Conservation (phyloP, 2,797 vertebrate species). For the Otolemur crassicaudatus region DNA sequence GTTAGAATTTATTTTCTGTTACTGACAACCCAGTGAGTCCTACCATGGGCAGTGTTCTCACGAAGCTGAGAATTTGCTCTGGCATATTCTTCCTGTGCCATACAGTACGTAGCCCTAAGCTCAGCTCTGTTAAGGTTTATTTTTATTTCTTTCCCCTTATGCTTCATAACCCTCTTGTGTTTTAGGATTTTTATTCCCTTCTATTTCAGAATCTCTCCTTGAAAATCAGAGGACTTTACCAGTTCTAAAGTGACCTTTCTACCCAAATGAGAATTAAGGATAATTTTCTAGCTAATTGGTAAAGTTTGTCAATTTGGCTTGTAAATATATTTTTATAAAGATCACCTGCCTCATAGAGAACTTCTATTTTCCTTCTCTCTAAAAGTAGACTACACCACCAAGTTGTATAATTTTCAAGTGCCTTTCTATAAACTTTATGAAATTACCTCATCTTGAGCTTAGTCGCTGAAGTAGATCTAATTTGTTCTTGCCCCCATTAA, state of each 20-base stretch:
- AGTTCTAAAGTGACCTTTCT: conserved; percentile 47
- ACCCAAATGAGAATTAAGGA: conserved; percentile 2
- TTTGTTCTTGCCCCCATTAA: conserved; percentile 72
- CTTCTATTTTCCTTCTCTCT: conserved; percentile 33
- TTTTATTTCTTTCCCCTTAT: neutral
- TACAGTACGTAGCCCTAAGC: accelerated
- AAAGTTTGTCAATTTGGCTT: neutral
- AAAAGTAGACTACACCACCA: neutral
- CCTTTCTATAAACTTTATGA: conserved; percentile 77
- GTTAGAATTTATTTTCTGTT: neutral
- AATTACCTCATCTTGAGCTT: conserved; percentile 66
- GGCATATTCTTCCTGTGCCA: neutral
- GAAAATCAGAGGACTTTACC: conserved; percentile 19
- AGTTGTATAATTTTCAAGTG: conserved; percentile 73
- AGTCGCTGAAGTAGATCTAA: conserved; percentile 61
- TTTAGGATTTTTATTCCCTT: conserved; percentile 12
- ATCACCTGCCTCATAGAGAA: neutral
- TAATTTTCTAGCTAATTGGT: conserved; percentile 33
- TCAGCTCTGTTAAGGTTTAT: neutral
- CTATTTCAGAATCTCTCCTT: neutral
- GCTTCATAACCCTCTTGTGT: neutral
- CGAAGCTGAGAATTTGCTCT: neutral
- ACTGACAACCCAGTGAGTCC: neutral
- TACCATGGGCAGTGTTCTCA: neutral
- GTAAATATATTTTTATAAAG: neutral